A percentile compares a stretch with the other conserved stretches of the same genome.
Conservation (phyloP, 1,140 invertebrate genomes). For the Drosophila busckii region DNA sequence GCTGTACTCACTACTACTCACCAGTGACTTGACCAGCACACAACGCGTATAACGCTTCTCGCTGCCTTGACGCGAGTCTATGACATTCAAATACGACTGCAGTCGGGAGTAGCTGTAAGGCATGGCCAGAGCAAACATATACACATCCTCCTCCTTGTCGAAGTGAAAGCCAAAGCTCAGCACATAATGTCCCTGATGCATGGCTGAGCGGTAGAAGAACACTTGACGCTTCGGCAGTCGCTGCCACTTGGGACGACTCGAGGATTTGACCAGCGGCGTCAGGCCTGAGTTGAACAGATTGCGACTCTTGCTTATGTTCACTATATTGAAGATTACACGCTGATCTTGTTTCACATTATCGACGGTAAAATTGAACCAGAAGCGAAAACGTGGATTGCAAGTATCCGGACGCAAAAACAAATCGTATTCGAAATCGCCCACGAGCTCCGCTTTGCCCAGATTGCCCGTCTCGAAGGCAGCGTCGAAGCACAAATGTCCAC, state of each 20-base stretch:
- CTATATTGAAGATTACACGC: slow-evolving; percentile 97
- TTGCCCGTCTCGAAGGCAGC: slow-evolving; percentile 98
- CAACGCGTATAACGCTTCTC: slow-evolving; percentile 60
- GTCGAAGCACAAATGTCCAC: slow-evolving; percentile 97
- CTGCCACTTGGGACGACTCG: slow-evolving; percentile 94
- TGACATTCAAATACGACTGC: slow-evolving; percentile 89
- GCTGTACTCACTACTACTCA: slow-evolving; percentile 1
- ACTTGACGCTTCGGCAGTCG: slow-evolving; percentile 91
- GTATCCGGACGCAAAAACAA: slow-evolving; percentile 97
- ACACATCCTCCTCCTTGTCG: slow-evolving; percentile 94
- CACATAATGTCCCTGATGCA: slow-evolving; percentile 95
- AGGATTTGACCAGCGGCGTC: slow-evolving; percentile 96
- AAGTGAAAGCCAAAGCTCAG: slow-evolving; percentile 96
- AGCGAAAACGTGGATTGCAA: slow-evolving; percentile 93
- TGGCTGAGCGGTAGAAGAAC: slow-evolving; percentile 94
- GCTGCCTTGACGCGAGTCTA: slow-evolving; percentile 81
- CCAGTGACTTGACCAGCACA: slow-evolving; percentile 59
- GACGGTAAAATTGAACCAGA: slow-evolving; percentile 99
- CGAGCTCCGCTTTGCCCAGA: slow-evolving; percentile 94
- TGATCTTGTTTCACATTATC: slow-evolving; percentile 97
- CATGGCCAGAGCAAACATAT: slow-evolving; percentile 94
- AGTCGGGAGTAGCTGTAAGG: slow-evolving; percentile 96
- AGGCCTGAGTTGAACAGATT: slow-evolving; percentile 94
- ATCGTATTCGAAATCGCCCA: slow-evolving; percentile 97
- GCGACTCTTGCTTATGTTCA: slow-evolving; percentile 95